Evolutionary conservation across 2,888 invertebrate species (phyloP), one percentile per base, ranked within the genome.

Genomic region (Noctua janthina): DNA sequence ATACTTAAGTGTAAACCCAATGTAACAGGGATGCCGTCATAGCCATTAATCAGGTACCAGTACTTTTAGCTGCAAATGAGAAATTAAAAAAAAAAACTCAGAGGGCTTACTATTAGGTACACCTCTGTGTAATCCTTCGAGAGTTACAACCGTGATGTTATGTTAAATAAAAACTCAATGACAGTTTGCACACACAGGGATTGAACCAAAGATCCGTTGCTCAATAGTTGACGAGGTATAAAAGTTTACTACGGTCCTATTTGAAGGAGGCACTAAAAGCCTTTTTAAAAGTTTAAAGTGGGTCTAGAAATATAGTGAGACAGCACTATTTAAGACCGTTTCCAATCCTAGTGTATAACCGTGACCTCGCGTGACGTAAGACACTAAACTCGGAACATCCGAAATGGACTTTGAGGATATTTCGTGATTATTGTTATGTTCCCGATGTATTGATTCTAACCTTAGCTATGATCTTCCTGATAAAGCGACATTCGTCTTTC

Each of bases 211-310:
- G n/a, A 59, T 59, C 11, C 1, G n/a, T 59, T 59, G 59, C 59
- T 56, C 10, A 56, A 10, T 23, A 23, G 10, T 11, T 10, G 23
- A 23, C 20, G 56, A 59, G 1, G n/a, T 59, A 69, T 74, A 46
- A 62, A 79, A 64, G 35, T 68, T 62, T 62, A n/a, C 15, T 15
- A 49, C 20, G 17, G 35, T 62, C n/a, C 15, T 46, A 7, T 17
- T 35, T 15, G 29, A 46, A 81, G 13, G 20, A 81, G 17, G 49
- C 70, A 66, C 51, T 82, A 71, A 82, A 81, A 82, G 59, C 59
- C 66, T 76, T 81, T 81, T 76, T 51, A 23, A 71, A 82, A 81
- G 59, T 71, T 81, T 76, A 82, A 82, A 81, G 43, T 76, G 76
- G 39, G 20, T 49, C 51, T 66, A 2, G 15, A 82, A 82, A 82